Conservation (phyloP, 2,113 vertebrate genomes). For the Varanus komodoensis region DNA sequence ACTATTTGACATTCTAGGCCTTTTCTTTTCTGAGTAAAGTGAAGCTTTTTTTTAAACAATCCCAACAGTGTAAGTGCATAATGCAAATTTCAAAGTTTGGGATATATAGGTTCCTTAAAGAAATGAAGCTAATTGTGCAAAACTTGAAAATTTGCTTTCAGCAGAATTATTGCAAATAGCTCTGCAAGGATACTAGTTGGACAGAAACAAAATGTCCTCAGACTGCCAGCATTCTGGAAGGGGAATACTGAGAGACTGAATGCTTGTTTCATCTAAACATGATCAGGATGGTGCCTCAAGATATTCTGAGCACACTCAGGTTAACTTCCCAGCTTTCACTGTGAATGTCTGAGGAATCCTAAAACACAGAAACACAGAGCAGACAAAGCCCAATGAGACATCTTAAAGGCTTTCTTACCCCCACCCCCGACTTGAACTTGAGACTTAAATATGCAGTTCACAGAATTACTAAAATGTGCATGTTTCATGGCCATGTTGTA, state of each 20-base stretch:
- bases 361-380: neutral
- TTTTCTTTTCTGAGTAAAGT: conserved; percentile 18
- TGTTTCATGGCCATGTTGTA: neutral
- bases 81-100: neutral
- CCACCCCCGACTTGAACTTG: neutral
- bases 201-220: too few species aligned
- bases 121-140: neutral
- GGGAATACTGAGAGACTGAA: too few species aligned
- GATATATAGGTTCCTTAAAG: neutral
- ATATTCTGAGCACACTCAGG: neutral
- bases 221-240: too few species aligned
- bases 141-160: neutral
- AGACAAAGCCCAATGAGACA: conserved; percentile 3
- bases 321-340: neutral
- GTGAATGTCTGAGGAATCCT: neutral
- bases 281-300: too few species aligned
- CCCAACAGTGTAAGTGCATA: conserved; percentile 8
- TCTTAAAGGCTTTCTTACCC: conserved; percentile 6
- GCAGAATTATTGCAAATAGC: neutral
- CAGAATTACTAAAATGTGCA: neutral
- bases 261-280: too few species aligned
- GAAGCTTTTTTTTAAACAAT: neutral
- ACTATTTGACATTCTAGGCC: neutral
- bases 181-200: neutral
- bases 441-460: conserved; percentile 30